These are phyloP conservation scores for Tautogolabrus adspersus DNA, from an alignment of 2,113 vertebrate genomes.

Conservation along the genomic window DNA sequence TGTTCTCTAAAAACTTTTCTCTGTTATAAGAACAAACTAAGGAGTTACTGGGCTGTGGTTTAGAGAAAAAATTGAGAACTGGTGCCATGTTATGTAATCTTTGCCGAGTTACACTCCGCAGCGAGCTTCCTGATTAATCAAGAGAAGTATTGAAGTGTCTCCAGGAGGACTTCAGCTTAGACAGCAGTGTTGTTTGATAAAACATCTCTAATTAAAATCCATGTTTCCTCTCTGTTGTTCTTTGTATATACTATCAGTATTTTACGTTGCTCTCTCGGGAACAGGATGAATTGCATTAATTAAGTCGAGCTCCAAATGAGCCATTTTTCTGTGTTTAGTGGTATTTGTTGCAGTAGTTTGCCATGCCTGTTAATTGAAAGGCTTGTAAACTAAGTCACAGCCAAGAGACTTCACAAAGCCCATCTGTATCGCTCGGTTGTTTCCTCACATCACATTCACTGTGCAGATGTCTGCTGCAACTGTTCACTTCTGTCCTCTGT, in stretches of 20 bases:
- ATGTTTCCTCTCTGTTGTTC: slow-evolving; percentile 41
- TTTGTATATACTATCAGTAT: slow-evolving; percentile 43
- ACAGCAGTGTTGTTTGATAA: slow-evolving; percentile 52
- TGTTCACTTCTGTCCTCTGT: slow-evolving; percentile 27
- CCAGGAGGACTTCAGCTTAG: slow-evolving; percentile 44
- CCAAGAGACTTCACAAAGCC: slow-evolving; percentile 48
- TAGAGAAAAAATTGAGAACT: slow-evolving; percentile 10
- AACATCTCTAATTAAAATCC: slow-evolving; percentile 75
- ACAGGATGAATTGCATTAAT: slow-evolving; percentile 66
- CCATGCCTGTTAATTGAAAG: slow-evolving; percentile 70
- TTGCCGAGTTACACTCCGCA: slow-evolving; percentile 8
- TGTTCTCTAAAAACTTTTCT: too few species aligned
- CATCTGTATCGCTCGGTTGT: slow-evolving; percentile 37
- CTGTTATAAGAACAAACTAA: slow-evolving; percentile 26
- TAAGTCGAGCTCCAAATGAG: slow-evolving; percentile 50
- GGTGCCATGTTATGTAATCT: slow-evolving; percentile 4
- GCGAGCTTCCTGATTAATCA: slow-evolving; percentile 57
- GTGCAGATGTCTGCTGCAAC: slow-evolving; percentile 52
- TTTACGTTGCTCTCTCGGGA: slow-evolving; percentile 48
- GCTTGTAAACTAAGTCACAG: slow-evolving; percentile 57
- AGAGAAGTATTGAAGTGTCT: slow-evolving; percentile 44
- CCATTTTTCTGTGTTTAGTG: slow-evolving; percentile 41
- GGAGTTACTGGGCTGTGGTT: slow-evolving; percentile 24
- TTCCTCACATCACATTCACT: background rate
- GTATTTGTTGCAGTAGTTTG: slow-evolving; percentile 53